These are phyloP conservation scores for Drosophila baimaii DNA, from an alignment of 1,140 invertebrate species.

Conservation along the genomic window DNA sequence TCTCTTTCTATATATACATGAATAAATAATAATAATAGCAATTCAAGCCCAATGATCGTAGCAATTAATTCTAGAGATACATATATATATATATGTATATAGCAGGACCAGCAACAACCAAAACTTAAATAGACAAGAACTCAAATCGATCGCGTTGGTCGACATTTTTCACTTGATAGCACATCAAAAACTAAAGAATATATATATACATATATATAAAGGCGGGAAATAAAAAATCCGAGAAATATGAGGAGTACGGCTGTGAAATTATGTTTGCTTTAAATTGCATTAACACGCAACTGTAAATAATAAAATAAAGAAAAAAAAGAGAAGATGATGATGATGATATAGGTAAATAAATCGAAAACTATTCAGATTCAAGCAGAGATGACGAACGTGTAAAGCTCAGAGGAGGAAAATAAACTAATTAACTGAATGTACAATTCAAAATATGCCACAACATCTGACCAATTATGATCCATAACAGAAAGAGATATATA, in stretches of 20 bases:
- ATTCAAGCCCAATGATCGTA: conserved; percentile 23
- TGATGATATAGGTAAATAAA: conserved; percentile 32
- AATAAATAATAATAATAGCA: conserved; percentile 22
- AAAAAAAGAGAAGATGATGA: conserved; percentile 3
- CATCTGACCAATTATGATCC: conserved; percentile 60
- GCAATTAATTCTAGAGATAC: conserved; percentile 18
- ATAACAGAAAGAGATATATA: conserved; percentile 46
- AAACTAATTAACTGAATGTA: conserved; percentile 55
- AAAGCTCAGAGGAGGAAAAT: conserved; percentile 16
- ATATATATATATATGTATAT: conserved; percentile 36
- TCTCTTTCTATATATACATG: conserved; percentile 45
- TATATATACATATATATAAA: conserved; percentile 12
- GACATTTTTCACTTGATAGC: conserved; percentile 23
- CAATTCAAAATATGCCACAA: conserved; percentile 57
- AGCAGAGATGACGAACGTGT: conserved; percentile 12
- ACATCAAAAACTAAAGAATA: conserved; percentile 24
- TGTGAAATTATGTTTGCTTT: conserved; percentile 73
- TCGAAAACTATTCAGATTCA: conserved; percentile 27
- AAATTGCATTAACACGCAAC: conserved; percentile 59
- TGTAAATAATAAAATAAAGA: conserved; percentile 67
- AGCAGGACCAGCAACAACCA: conserved; percentile 63
- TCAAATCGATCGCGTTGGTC: conserved; percentile 18
- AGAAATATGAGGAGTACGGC: conserved; percentile 65
- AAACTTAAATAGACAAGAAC: conserved; percentile 24
- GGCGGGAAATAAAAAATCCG: conserved; percentile 26